Base-by-base conservation (phyloP, 2,797 vertebrate genomes). In the Notolepis coatsorum region DNA sequence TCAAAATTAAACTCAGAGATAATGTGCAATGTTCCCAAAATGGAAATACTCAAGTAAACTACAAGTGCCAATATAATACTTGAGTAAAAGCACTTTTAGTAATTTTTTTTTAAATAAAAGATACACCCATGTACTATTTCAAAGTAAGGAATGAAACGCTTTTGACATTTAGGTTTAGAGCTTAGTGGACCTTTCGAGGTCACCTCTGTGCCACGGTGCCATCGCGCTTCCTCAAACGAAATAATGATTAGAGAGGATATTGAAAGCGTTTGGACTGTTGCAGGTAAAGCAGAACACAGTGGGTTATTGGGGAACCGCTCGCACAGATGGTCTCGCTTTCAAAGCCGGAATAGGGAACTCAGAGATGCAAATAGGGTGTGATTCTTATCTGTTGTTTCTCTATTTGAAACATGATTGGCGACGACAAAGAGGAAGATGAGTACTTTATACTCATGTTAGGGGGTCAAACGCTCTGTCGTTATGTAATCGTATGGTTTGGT, bases 271-370 rank as follows among this genome's bases (percentile, higher is more conserved):
- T 77, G 73, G 59, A 42, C 10, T 12, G 68, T 24, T 5, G 41
- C 68, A 82, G 84, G 84, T 89, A 89, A 91, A 89, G 84, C 79
- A 86, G 84, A 90, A 86, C 65, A 83, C 68, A 61, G 63, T 57
- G 8, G 55, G 48, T 39, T 54, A 66, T 50, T 39, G 60, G 46
- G 59, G 73, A 69, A 71, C 65, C 58, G 43, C 45, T 28, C 45
- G 55, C 56, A 59, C 73, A 84, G 67, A 81, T 68, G 73, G 62
- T 70, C 82, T 70, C 72, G 68, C 75, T 84, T 82, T 81, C 71
- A 82, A 60, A 81, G 72, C 46, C 71, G 62, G 75, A 89, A 92
- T 79, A 74, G 81, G 88, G 91, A 92, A 92, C 82, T 89, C 59
- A 72, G 80, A 84, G 82, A 92, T 92, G 87, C 86, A 93, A 93